A percentile compares a stretch with the other conserved stretches of the same genome.
These are phyloP conservation scores for Aphaenogaster floridana DNA, from an alignment of 1,140 invertebrate genomes.

Conservation along the genomic window DNA sequence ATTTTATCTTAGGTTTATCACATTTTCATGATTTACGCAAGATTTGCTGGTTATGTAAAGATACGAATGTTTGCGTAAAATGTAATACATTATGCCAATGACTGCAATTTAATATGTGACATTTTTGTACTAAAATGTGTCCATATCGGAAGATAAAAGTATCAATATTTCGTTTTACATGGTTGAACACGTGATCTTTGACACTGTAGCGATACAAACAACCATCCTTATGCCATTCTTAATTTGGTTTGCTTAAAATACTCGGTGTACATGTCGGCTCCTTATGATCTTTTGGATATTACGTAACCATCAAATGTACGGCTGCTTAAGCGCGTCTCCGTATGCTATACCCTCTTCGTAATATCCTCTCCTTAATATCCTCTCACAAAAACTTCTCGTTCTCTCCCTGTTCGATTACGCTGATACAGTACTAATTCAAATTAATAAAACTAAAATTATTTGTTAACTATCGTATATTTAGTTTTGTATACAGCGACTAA, in stretches of 20 bases:
- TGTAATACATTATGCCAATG: background rate
- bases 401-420: no score
- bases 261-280: no score
- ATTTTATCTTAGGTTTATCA: conserved; percentile 14
- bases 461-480: no score
- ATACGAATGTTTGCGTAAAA: background rate
- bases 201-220: conserved; percentile 4
- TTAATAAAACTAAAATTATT: no score
- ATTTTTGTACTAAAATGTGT: conserved; percentile 31
- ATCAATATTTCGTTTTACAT: background rate
- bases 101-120: background rate
- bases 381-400: no score
- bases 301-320: no score
- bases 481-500: no score
- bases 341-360: no score
- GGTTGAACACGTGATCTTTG: conserved; percentile 21
- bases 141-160: conserved; percentile 6
- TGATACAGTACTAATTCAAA: no score
- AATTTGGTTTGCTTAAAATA: conserved; percentile 8
- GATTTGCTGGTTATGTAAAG: background rate
- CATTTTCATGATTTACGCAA: background rate
- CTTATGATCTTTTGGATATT: no score
- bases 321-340: no score
- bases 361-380: no score
- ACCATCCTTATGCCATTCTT: conserved; percentile 1